Base-by-base conservation (phyloP, 2,113 vertebrate species). In the Condylura cristata region DNA sequence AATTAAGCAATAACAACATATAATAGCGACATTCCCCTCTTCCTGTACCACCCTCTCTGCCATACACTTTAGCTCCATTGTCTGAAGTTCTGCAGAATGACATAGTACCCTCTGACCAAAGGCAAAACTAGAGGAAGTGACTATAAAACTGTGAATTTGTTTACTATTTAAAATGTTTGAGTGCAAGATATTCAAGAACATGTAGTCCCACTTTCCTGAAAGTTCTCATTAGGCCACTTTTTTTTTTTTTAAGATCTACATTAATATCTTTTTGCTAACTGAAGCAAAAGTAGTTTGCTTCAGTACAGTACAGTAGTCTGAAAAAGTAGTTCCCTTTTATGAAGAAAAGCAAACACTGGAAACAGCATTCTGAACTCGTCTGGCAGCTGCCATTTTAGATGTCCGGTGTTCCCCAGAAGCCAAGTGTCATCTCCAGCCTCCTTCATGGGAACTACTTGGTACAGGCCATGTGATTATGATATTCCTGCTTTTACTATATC, bases 121-220 rank as follows among this genome's bases (percentile, higher is more conserved):
- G 74, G 28, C 61, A 65, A 76, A n/a, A 14, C 41, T 39, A 51
- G 17, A 82, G 12, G 41, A 66, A n/a, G 60, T 22, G 34, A 51
- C 34, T 3, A 12, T 70, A 32, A 89, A 91, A 37, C 3, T 66
- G 11, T 32, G 81, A 58, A 61, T 34, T 86, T 41, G 39, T 87
- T 92, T 48, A 68, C 12, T 60, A 66, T 84, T 26, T 34, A 17
- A 68, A 32, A 22, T n/a, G 22, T 90, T 92, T 58, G 30, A 61
- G 28, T 22, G 37, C 28, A 48, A 72, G 34, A 8, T 61, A 18
- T 53, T 76, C 28, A 66, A 68, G 24, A 41, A 41, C 37, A 71
- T 7, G 20, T 41, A 71, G 41, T 17, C 37, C 39, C n/a, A 14
- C 14, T n/a, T 68, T 68, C 16, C n/a, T 34, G 34, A 68, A 37